Evolutionary conservation across 2,888 invertebrate species (phyloP).

Genomic region (Chesias legatella): DNA sequence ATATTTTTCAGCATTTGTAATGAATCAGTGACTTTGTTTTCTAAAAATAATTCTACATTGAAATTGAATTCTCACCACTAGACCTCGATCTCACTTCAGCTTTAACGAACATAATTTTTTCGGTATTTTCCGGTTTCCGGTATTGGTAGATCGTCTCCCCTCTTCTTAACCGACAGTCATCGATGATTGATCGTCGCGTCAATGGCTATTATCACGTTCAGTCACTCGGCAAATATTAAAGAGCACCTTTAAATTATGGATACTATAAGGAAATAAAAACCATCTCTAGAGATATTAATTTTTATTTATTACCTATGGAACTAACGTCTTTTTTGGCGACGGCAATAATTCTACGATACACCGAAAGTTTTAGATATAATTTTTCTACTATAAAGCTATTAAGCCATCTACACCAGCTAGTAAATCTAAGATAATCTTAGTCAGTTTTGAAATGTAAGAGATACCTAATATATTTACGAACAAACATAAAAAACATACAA

Average conservation of each 20-base stretch:
- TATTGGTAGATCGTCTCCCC: conserved; percentile 42
- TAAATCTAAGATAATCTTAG: too few relatives aligned
- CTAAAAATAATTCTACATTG: too few relatives aligned
- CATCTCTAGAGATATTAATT: too few relatives aligned
- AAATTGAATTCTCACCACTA: conserved; percentile 10
- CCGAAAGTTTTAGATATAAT: too few relatives aligned
- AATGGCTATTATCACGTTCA: conserved; percentile 47
- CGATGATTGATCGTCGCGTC: conserved; percentile 53
- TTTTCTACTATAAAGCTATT: too few relatives aligned
- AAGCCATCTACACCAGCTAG: too few relatives aligned
- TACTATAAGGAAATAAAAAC: too few relatives aligned
- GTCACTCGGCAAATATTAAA: conserved; percentile 50
- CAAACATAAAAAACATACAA: too few relatives aligned
- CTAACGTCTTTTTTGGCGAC: background rate
- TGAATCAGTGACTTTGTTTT: too few relatives aligned
- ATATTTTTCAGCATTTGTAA: too few relatives aligned
- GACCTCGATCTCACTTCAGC: conserved; percentile 21
- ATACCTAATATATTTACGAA: too few relatives aligned
- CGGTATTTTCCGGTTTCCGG: conserved; percentile 42
- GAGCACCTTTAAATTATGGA: conserved; percentile 35
- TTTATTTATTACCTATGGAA: background rate
- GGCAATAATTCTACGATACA: background rate
- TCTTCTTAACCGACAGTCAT: conserved; percentile 44
- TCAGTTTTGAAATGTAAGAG: too few relatives aligned
- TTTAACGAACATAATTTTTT: conserved; percentile 35